phyloP scores from a whole-genome alignment of 2,888 invertebrate species.

The Philhelius pedissequus region DNA sequence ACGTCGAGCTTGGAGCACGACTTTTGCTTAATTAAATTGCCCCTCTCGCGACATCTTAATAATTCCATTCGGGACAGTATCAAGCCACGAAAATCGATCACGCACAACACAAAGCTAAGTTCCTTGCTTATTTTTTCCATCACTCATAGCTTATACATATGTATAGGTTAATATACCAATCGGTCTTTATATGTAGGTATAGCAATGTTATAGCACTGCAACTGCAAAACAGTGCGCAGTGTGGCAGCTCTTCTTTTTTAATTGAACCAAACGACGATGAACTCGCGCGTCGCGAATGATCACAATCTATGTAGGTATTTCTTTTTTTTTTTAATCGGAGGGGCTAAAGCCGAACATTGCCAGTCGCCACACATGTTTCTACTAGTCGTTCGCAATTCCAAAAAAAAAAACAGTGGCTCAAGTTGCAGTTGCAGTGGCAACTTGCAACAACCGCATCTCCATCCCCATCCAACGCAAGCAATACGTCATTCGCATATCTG shows the following conservation, averaged over 20 bases:
- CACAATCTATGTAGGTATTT: too few relatives aligned
- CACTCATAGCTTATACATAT: background rate
- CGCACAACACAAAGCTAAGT: constrained; percentile 31
- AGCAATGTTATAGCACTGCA: background rate
- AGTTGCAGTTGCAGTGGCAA: constrained; percentile 42
- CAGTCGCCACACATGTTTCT: constrained; percentile 12
- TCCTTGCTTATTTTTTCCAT: background rate
- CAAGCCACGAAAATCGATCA: constrained; percentile 61
- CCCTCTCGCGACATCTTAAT: constrained; percentile 58
- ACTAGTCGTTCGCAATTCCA: background rate
- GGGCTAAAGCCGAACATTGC: background rate
- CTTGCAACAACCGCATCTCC: constrained; percentile 24
- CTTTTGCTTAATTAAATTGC: constrained; percentile 66
- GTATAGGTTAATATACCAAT: background rate
- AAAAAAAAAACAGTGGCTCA: constrained; percentile 42
- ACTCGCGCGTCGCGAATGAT: constrained; percentile 48
- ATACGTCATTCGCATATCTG: constrained; percentile 66
- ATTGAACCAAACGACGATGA: constrained; percentile 63
- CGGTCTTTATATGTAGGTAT: background rate
- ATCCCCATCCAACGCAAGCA: constrained; percentile 8
- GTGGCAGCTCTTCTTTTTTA: constrained; percentile 40
- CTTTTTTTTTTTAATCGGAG: background rate
- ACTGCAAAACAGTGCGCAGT: background rate
- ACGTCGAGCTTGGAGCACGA: constrained; percentile 55
- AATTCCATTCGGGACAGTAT: constrained; percentile 56